Conservation (phyloP, 2,888 invertebrate genomes). For the Papilio demoleus region DNA sequence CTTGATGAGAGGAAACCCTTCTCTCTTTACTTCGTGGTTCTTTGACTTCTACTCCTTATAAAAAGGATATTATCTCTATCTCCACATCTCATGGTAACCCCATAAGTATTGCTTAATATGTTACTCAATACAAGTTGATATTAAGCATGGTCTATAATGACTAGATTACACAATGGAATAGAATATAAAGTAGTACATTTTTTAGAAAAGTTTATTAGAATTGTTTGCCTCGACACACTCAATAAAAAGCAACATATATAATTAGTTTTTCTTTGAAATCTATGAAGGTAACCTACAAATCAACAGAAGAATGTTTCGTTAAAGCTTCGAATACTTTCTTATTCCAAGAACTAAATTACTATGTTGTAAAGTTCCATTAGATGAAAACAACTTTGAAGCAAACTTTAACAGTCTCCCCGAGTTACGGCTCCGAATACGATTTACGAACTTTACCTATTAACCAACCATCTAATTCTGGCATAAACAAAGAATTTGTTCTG, state of each 20-base stretch:
- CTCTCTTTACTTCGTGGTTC: too few relatives aligned
- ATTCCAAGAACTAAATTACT: constrained; percentile 38
- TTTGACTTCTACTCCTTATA: too few relatives aligned
- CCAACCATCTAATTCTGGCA: constrained; percentile 37
- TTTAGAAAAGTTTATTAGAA: too few relatives aligned
- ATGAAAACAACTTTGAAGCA: constrained; percentile 37
- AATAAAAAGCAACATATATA: neutral
- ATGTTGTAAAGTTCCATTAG: constrained; percentile 36
- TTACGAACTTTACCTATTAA: constrained; percentile 38
- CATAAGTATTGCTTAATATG: too few relatives aligned
- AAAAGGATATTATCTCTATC: too few relatives aligned
- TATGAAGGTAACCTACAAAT: constrained; percentile 27
- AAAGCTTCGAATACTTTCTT: constrained; percentile 27
- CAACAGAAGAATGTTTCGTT: constrained; percentile 17
- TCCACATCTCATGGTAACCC: too few relatives aligned
- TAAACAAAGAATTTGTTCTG: constrained; percentile 69
- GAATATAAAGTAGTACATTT: too few relatives aligned
- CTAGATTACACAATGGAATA: too few relatives aligned
- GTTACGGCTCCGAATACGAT: constrained; percentile 36
- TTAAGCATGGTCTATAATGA: too few relatives aligned
- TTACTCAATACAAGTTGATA: too few relatives aligned
- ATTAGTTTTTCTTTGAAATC: constrained; percentile 26
- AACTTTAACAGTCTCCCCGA: constrained; percentile 34
- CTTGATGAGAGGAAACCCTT: too few relatives aligned
- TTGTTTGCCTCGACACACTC: too few relatives aligned